These are phyloP conservation scores for Drosophila kambysellisi DNA, from an alignment of 2,888 invertebrate genomes.

Conservation along the genomic window DNA sequence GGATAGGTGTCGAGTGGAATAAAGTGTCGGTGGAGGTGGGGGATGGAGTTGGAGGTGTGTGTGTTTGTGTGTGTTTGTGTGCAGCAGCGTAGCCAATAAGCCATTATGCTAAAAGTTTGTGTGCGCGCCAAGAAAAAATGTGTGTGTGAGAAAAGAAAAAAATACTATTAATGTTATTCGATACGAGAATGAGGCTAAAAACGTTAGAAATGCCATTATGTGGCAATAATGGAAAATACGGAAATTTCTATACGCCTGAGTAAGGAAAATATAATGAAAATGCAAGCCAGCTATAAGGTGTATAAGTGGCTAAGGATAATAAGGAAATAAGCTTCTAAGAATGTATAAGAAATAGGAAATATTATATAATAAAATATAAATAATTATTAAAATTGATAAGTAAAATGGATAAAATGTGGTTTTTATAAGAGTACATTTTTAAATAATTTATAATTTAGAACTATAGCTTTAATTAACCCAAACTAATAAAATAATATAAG, in stretches of 20 bases:
- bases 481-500: background rate
- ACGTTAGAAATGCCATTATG: constrained; percentile 36
- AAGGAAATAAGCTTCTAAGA: background rate
- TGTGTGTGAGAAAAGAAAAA: constrained; percentile 38
- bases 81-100: constrained; percentile 41
- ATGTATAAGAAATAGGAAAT: background rate
- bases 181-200: constrained; percentile 34
- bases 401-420: background rate
- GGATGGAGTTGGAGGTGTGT: background rate
- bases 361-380: background rate
- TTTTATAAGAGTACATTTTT: background rate
- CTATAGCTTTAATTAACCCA: background rate
- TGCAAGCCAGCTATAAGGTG: background rate
- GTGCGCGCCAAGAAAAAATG: constrained; percentile 33
- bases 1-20: constrained; percentile 18
- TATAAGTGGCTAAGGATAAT: background rate
- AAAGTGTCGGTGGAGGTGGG: background rate
- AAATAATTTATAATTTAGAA: background rate
- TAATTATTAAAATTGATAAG: background rate
- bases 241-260: background rate
- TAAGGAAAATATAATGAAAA: constrained; percentile 8
- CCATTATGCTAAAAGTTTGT: constrained; percentile 67
- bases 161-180: constrained; percentile 50
- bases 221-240: constrained; percentile 7
- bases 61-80: background rate